Evolutionary conservation across 2,113 vertebrate species (phyloP).

Genomic region (Pimephales promelas): DNA sequence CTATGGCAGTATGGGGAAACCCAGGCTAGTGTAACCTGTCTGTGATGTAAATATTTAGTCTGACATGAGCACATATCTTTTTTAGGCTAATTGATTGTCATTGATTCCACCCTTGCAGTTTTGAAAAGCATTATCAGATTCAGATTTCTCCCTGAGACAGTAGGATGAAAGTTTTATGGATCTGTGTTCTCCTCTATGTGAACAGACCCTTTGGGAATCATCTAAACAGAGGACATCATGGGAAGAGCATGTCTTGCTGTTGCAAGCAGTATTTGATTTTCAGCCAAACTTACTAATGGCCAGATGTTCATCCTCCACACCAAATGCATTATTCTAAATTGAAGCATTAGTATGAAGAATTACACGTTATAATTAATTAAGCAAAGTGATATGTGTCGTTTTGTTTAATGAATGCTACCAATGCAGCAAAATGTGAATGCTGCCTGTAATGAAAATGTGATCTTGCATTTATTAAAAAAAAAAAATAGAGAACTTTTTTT

Average conservation of each 20-base stretch:
- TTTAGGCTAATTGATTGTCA: neutral
- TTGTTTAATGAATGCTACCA: constrained; percentile 11
- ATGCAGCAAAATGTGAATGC: constrained; percentile 1
- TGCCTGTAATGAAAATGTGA: constrained; percentile 8
- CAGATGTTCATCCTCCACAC: constrained; percentile 35
- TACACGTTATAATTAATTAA: constrained; percentile 27
- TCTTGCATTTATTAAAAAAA: neutral
- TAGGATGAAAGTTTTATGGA: constrained; percentile 23
- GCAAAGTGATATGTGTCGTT: neutral
- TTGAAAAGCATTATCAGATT: neutral
- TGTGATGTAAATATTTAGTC: neutral
- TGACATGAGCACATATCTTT: neutral
- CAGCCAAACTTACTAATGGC: constrained; percentile 35
- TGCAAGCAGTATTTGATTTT: constrained; percentile 36
- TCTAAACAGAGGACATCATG: neutral
- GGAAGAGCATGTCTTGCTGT: constrained; percentile 2
- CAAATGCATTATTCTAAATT: constrained; percentile 36
- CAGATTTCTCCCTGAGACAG: neutral
- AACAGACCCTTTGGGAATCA: constrained; percentile 11
- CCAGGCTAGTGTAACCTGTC: no score
- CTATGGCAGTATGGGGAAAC: no score
- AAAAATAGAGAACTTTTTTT: neutral
- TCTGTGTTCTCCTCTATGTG: neutral
- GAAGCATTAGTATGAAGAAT: constrained; percentile 16
- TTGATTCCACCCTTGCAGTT: neutral